These are phyloP conservation scores for Andinoacara biseriatus DNA, from an alignment of 2,113 vertebrate species.

Conservation along the genomic window DNA sequence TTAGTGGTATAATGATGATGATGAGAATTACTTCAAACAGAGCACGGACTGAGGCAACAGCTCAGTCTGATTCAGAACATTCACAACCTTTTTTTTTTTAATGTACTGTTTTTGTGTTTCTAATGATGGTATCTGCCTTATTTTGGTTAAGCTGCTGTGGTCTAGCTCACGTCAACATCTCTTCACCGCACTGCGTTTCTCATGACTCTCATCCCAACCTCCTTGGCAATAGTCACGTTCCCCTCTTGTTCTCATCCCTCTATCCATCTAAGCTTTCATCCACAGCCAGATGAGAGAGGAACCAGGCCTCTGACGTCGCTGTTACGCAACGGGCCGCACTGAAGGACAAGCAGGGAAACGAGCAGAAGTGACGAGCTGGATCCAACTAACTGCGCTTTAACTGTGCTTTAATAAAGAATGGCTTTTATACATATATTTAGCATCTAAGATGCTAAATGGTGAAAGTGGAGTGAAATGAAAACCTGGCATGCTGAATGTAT, in stretches of 20 bases:
- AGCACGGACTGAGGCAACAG: background rate
- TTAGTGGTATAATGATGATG: background rate
- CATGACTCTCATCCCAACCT: conserved; percentile 11
- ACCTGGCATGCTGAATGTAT: background rate
- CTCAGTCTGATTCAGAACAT: background rate
- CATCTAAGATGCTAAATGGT: background rate
- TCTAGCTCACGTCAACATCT: background rate
- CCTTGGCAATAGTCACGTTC: conserved; percentile 3
- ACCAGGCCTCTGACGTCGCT: conserved; percentile 24
- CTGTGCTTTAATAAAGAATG: too few relatives aligned
- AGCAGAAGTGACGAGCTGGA: background rate
- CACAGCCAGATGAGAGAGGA: conserved; percentile 30
- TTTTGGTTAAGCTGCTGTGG: conserved; percentile 14
- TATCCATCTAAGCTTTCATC: conserved; percentile 21
- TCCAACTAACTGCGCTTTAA: too few relatives aligned
- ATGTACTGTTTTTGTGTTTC: background rate
- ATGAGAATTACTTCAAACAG: background rate
- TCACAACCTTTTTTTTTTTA: background rate
- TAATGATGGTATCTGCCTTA: background rate
- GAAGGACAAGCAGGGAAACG: background rate
- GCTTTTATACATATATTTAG: background rate
- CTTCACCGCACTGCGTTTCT: background rate
- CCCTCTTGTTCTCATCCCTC: background rate
- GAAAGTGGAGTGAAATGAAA: background rate
- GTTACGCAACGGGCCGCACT: conserved; percentile 23